Percentiles rank a stretch among this genome's conserved stretches.
phyloP scores from a whole-genome alignment of 2,797 vertebrate genomes.

The Bucorvus abyssinicus region DNA sequence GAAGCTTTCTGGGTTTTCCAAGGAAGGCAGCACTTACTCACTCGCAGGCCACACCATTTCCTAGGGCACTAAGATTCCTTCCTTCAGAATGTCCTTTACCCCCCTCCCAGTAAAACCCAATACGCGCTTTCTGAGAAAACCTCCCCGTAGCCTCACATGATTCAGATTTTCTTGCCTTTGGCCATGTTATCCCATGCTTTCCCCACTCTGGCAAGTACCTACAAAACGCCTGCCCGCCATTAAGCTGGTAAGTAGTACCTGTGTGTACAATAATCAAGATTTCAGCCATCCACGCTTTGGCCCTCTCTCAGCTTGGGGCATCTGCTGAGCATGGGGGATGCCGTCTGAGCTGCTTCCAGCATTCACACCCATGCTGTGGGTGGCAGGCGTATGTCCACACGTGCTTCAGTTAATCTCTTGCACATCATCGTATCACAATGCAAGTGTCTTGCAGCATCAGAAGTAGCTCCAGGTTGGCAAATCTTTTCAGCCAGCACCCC shows the following conservation, averaged over 20 bases:
- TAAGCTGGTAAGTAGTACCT: background rate
- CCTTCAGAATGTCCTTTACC: background rate
- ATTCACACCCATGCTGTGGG: rapidly evolving
- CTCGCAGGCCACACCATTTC: background rate
- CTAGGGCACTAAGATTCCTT: background rate
- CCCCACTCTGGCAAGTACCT: background rate
- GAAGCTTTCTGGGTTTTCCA: background rate
- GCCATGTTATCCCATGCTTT: background rate
- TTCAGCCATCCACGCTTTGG: background rate
- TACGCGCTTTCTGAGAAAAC: background rate
- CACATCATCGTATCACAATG: background rate
- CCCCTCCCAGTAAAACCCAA: background rate
- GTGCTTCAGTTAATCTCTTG: background rate
- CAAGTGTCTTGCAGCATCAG: background rate
- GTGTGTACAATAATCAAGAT: background rate
- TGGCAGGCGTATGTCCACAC: background rate
- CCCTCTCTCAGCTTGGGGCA: background rate
- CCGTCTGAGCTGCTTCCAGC: background rate
- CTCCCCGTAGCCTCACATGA: background rate
- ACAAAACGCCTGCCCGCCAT: background rate
- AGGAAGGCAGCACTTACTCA: background rate
- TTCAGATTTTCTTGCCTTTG: background rate
- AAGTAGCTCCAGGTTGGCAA: background rate
- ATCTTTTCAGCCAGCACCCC: background rate
- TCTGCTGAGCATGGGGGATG: background rate